Evolutionary conservation across 2,113 vertebrate genomes (phyloP).

Genomic region (Leucosticte australis): DNA sequence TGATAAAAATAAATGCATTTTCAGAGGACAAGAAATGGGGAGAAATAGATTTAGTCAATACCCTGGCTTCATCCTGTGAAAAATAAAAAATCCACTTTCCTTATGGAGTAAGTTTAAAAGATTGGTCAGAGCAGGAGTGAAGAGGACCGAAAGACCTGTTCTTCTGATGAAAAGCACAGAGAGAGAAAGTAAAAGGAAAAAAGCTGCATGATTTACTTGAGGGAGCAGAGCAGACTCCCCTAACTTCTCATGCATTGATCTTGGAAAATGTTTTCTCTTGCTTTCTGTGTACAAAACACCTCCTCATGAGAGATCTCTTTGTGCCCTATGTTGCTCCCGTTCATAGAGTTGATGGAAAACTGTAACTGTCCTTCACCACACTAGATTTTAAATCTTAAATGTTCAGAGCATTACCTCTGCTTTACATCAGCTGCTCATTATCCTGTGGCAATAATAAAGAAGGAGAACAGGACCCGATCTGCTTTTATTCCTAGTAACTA

Average conservation of each 20-base stretch:
- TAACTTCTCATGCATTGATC: neutral
- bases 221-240: neutral
- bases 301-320: neutral
- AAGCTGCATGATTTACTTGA: neutral
- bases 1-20: neutral
- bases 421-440: neutral
- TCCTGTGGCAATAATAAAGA: neutral
- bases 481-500: neutral
- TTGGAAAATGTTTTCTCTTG: neutral
- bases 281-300: neutral
- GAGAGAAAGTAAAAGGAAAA: neutral
- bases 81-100: neutral
- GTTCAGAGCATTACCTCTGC: neutral
- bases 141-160: neutral
- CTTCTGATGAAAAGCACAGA: neutral
- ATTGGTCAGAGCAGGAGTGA: neutral
- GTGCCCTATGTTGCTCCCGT: neutral
- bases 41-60: neutral
- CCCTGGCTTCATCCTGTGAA: neutral
- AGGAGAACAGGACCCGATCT: neutral
- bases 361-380: neutral
- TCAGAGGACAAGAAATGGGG: neutral
- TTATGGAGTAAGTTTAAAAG: neutral
- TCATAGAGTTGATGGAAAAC: neutral
- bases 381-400: neutral